Evolutionary conservation across 2,113 vertebrate species (phyloP).

Genomic region (Proterorhinus semilunaris): DNA sequence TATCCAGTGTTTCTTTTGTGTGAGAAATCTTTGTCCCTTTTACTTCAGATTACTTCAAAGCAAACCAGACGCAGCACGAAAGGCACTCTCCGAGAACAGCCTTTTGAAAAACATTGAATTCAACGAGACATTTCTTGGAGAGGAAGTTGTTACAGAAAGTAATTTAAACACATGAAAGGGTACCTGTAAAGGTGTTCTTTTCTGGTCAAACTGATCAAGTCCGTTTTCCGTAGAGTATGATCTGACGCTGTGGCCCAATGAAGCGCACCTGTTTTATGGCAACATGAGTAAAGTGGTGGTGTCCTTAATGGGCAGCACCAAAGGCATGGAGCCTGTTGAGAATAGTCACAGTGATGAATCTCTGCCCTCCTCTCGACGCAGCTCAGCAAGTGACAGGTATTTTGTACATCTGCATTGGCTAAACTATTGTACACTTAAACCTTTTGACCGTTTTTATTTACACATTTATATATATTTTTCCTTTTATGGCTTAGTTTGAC

Average conservation of each 20-base stretch:
- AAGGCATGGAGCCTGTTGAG: conserved; percentile 42
- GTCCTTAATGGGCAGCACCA: conserved; percentile 77
- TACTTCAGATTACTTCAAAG: conserved; percentile 66
- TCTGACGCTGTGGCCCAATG: conserved; percentile 82
- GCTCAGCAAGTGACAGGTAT: conserved; percentile 77
- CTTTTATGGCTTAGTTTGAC: no score
- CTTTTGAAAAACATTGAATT: conserved; percentile 82
- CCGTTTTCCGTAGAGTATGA: conserved; percentile 77
- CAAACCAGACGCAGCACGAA: conserved; percentile 73
- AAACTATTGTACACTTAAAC: not conserved
- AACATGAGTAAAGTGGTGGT: conserved; percentile 85
- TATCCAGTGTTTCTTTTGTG: conserved; percentile 3
- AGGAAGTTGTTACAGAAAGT: conserved; percentile 86
- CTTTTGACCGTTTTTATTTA: no score
- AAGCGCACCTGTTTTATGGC: conserved; percentile 86
- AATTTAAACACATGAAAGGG: conserved; percentile 29
- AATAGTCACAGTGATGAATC: conserved; percentile 49
- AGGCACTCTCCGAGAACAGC: conserved; percentile 81
- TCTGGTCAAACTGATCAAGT: not conserved
- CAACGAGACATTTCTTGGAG: conserved; percentile 85
- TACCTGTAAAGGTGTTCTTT: not conserved
- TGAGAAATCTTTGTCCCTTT: conserved; percentile 11
- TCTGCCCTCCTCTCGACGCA: conserved; percentile 38
- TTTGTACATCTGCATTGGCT: not conserved
- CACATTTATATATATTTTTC: no score